A percentile compares a stretch with the other conserved stretches of the same genome.
Conservation (phyloP, 23 tunicate species). For the Phallusia fumigata region DNA sequence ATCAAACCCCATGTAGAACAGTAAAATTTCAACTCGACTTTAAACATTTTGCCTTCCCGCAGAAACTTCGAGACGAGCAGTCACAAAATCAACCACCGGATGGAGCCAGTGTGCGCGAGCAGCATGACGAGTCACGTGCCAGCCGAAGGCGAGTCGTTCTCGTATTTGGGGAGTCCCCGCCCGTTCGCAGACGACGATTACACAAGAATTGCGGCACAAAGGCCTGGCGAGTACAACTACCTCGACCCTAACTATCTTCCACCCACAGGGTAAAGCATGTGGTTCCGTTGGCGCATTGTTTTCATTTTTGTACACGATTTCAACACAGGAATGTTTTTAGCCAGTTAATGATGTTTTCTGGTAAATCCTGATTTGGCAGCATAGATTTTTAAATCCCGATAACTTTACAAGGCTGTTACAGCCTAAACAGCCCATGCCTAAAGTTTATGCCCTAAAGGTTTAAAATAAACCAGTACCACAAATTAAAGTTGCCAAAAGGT, state of each 20-base stretch:
- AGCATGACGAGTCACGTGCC: not conserved
- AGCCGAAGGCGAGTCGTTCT: conserved; percentile 23
- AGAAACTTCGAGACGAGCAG: conserved; percentile 58
- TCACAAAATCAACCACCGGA: conserved; percentile 70
- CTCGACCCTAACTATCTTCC: conserved; percentile 89
- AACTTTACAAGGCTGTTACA: too few species aligned
- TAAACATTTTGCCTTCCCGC: too few species aligned
- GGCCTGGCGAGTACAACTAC: conserved; percentile 82
- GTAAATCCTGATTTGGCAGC: too few species aligned
- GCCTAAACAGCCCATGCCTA: too few species aligned
- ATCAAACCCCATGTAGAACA: too few species aligned
- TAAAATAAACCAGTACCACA: too few species aligned
- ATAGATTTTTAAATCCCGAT: too few species aligned
- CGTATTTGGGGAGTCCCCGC: not conserved
- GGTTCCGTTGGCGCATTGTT: not conserved
- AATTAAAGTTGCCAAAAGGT: too few species aligned
- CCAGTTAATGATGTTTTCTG: too few species aligned
- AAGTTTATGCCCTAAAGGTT: too few species aligned
- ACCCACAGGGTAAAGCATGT: conserved; percentile 22
- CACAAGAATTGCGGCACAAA: conserved; percentile 30
- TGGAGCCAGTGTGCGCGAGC: conserved; percentile 78
- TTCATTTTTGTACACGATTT: not conserved
- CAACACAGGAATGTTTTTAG: not conserved
- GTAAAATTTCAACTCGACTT: too few species aligned
- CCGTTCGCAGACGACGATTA: conserved; percentile 72